A percentile compares a stretch with the other conserved stretches of the same genome.
Evolutionary conservation across 2,113 vertebrate genomes (phyloP).

Genomic region (Platanista minor): DNA sequence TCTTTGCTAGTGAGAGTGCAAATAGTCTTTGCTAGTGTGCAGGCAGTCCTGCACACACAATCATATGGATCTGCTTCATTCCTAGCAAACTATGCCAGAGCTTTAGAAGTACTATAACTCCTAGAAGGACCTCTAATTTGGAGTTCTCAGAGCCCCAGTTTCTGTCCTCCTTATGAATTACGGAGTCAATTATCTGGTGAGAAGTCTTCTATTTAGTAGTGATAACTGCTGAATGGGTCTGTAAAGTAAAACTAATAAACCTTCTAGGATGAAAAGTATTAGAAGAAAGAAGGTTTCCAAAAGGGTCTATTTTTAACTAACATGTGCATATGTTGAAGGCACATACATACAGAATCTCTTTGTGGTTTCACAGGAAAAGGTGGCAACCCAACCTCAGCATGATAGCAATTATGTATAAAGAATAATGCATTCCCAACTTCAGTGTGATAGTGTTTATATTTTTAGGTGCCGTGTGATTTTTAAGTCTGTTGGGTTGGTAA

Average conservation of each 20-base stretch:
- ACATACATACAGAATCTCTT: constrained; percentile 58
- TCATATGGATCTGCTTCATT: not conserved
- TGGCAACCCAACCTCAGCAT: constrained; percentile 75
- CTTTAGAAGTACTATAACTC: not conserved
- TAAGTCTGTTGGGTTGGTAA: constrained; percentile 76
- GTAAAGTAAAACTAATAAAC: constrained; percentile 22
- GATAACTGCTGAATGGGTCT: not conserved
- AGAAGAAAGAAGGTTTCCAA: constrained; percentile 40
- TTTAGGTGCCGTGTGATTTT: constrained; percentile 80
- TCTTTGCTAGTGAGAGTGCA: not conserved
- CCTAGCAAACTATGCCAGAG: not conserved
- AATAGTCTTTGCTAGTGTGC: not conserved
- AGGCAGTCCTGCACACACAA: not conserved
- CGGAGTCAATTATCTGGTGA: not conserved
- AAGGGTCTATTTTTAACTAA: constrained; percentile 49
- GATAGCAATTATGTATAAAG: constrained; percentile 77
- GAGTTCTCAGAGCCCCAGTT: not conserved
- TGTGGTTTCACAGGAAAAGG: constrained; percentile 71
- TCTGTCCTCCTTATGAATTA: not conserved
- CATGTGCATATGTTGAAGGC: not conserved
- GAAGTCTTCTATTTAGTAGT: not conserved
- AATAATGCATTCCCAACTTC: constrained; percentile 77
- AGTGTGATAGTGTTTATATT: constrained; percentile 78
- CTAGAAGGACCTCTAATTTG: not conserved
- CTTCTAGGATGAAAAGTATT: not conserved